Conservation (phyloP, 2,113 vertebrate species). For the Leucoraja erinaceus region DNA sequence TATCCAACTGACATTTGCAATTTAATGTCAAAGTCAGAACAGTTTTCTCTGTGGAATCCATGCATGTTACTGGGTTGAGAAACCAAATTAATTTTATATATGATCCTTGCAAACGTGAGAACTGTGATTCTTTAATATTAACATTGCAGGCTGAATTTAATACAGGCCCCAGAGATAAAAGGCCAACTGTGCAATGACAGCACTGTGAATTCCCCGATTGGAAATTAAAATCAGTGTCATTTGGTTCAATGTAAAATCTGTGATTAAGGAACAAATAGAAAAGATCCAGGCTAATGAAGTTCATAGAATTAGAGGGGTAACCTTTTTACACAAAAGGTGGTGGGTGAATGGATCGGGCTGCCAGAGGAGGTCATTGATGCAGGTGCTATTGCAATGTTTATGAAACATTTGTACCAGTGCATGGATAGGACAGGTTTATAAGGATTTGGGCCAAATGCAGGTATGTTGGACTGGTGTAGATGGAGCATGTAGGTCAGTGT, state of each 20-base stretch:
- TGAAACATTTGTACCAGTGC: not conserved
- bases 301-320: not conserved
- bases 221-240: not conserved
- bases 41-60: constrained; percentile 7
- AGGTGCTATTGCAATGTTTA: not conserved
- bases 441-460: too few relatives aligned
- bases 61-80: not conserved
- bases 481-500: too few relatives aligned
- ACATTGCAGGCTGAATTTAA: not conserved
- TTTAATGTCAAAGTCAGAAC: not conserved
- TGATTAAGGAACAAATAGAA: not conserved
- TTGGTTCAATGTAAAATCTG: not conserved
- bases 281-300: not conserved
- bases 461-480: too few relatives aligned
- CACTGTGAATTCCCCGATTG: not conserved
- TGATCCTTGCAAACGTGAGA: not conserved
- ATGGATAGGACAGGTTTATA: too few relatives aligned
- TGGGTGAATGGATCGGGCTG: too few relatives aligned
- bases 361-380: not conserved
- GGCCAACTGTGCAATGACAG: not conserved
- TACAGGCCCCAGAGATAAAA: constrained; percentile 13
- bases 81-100: not conserved
- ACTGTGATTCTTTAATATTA: not conserved
- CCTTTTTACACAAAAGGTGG: too few relatives aligned
- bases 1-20: not conserved